These are phyloP conservation scores for Mormyrus hasselquistii DNA, from an alignment of 2,797 vertebrate species.

Conservation along the genomic window DNA sequence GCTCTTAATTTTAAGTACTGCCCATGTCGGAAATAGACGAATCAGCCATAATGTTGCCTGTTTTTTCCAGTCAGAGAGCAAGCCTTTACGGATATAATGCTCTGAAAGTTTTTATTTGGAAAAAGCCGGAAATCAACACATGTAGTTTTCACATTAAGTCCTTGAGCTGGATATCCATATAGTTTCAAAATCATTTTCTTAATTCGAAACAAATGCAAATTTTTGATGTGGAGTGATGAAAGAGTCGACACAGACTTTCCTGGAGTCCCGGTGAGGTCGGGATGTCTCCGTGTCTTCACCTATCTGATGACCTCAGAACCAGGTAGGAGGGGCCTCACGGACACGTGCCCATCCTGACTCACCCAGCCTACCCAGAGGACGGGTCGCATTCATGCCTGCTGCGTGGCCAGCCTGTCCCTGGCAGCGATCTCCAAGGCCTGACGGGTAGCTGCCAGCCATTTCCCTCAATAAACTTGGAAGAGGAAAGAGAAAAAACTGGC, in stretches of 20 bases:
- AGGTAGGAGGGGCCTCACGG: neutral
- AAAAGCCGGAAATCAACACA: neutral
- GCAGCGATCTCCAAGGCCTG: conserved; percentile 41
- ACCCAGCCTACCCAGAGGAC: neutral
- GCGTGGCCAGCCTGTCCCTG: neutral
- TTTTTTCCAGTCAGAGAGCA: neutral
- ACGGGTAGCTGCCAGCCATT: conserved; percentile 61
- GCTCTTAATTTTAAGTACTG: neutral
- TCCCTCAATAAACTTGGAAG: conserved; percentile 44
- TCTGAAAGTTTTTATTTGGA: conserved; percentile 2
- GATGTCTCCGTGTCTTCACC: neutral
- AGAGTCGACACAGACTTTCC: neutral
- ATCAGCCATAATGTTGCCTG: neutral
- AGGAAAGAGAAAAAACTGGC: conserved; percentile 3
- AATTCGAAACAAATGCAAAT: neutral
- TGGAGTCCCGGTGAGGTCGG: neutral
- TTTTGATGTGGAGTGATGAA: neutral
- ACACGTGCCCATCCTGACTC: neutral
- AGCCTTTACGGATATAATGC: neutral
- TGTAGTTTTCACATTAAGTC: neutral
- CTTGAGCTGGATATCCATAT: neutral
- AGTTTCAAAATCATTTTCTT: neutral
- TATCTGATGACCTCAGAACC: neutral
- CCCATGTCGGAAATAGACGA: neutral
- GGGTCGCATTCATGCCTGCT: neutral